A percentile compares a stretch with the other conserved stretches of the same genome.
phyloP scores from a whole-genome alignment of 2,888 invertebrate species.

The Mechanitis messenoides region DNA sequence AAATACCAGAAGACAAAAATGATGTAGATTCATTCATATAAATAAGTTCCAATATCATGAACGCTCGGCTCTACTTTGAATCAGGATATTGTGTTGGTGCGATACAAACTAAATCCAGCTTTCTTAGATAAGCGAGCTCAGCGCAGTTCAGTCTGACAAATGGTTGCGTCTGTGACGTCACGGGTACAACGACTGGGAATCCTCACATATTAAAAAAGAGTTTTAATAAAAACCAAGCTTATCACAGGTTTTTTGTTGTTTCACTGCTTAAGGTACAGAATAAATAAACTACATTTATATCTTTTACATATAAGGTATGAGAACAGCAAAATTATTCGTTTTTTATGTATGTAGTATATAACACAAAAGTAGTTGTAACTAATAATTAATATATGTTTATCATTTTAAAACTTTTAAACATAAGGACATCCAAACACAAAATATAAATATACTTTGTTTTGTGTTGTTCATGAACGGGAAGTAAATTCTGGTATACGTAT shows the following conservation, averaged over 20 bases:
- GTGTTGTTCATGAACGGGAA: constrained; percentile 13
- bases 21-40: constrained; percentile 8
- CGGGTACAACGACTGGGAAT: constrained; percentile 25
- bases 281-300: background rate
- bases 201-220: constrained; percentile 19
- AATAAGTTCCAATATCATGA: constrained; percentile 11
- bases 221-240: constrained; percentile 11
- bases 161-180: constrained; percentile 56
- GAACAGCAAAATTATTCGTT: too few relatives aligned
- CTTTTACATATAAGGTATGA: too few relatives aligned
- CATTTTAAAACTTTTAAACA: too few relatives aligned
- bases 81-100: constrained; percentile 54
- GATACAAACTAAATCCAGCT: constrained; percentile 54
- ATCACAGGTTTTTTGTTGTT: background rate
- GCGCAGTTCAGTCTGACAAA: constrained; percentile 68
- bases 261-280: background rate
- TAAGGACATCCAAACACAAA: too few relatives aligned
- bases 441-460: too few relatives aligned
- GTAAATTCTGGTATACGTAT: constrained; percentile 23
- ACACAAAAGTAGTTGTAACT: too few relatives aligned
- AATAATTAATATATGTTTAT: too few relatives aligned
- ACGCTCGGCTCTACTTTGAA: constrained; percentile 41
- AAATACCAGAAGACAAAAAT: constrained; percentile 7
- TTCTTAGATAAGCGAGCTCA: constrained; percentile 61
- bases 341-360: too few relatives aligned